phyloP scores from a whole-genome alignment of 2,113 vertebrate species.

The Dascyllus trimaculatus region DNA sequence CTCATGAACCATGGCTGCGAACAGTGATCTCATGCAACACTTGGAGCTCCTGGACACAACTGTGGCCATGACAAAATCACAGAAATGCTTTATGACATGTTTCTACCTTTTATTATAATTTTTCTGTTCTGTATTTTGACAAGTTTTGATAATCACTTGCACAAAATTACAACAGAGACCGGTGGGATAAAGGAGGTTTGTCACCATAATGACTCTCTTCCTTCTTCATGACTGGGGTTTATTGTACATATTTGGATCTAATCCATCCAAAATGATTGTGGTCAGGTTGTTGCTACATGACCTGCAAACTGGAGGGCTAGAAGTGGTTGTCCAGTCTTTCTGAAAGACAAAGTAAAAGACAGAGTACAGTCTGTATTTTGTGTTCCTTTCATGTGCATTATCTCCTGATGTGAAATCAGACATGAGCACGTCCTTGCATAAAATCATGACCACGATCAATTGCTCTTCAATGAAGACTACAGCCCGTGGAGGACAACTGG shows the following conservation, averaged over 20 bases:
- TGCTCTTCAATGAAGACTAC: background rate
- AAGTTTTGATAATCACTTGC: background rate
- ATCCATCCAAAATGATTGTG: background rate
- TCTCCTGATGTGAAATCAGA: background rate
- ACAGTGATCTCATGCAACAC: background rate
- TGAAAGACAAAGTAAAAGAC: background rate
- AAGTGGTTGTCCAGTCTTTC: background rate
- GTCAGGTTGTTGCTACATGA: background rate
- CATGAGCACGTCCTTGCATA: background rate
- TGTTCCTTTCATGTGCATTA: background rate
- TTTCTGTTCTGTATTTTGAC: background rate
- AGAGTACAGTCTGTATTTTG: background rate
- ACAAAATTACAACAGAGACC: background rate
- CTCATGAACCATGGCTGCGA: conserved; percentile 4
- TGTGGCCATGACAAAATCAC: background rate
- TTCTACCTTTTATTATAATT: background rate
- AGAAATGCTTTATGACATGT: background rate
- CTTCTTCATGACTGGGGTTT: background rate
- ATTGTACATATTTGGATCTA: background rate
- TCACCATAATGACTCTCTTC: background rate
- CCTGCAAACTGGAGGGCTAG: background rate
- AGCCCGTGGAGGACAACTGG: background rate
- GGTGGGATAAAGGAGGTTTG: background rate
- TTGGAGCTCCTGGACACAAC: background rate
- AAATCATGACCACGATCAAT: background rate